These are phyloP conservation scores for Lordiphosa fenestrarum DNA, from an alignment of 2,888 invertebrate species.

Conservation along the genomic window DNA sequence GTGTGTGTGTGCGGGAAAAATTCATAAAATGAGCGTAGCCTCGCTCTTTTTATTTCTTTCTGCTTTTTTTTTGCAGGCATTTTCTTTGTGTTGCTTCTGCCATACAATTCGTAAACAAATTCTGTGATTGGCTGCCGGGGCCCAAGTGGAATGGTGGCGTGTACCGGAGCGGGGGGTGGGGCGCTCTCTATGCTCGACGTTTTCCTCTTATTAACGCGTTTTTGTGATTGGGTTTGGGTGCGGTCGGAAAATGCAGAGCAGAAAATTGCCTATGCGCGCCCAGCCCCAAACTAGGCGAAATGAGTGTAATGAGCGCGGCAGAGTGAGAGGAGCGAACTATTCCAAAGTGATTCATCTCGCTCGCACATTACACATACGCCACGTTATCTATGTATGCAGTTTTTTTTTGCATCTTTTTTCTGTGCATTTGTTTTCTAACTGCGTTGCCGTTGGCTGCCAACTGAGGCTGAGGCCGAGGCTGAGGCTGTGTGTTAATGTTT, in stretches of 20 bases:
- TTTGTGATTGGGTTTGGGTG: conserved; percentile 77
- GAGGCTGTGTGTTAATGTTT: conserved; percentile 75
- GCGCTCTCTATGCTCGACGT: conserved; percentile 39
- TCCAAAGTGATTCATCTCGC: conserved; percentile 23
- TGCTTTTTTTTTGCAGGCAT: conserved; percentile 38
- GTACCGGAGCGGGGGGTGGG: conserved; percentile 17
- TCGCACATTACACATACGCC: conserved; percentile 74
- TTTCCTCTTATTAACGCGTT: conserved; percentile 75
- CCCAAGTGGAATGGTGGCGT: conserved; percentile 16
- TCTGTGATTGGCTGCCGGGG: conserved; percentile 75
- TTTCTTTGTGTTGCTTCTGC: conserved; percentile 77
- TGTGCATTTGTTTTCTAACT: conserved; percentile 72
- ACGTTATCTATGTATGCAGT: conserved; percentile 70
- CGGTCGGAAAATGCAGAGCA: conserved; percentile 64
- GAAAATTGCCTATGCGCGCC: conserved; percentile 77
- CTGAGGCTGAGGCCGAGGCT: conserved; percentile 11
- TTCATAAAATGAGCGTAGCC: conserved; percentile 52
- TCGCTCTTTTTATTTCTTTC: conserved; percentile 36
- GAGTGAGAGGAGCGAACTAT: conserved; percentile 41
- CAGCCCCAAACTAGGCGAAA: conserved; percentile 59
- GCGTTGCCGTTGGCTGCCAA: conserved; percentile 50
- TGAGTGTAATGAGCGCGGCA: conserved; percentile 74
- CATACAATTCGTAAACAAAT: conserved; percentile 78
- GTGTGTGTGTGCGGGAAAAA: conserved; percentile 34
- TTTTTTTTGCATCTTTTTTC: conserved; percentile 12